Evolutionary conservation across 2,888 invertebrate genomes (phyloP).

Genomic region (Octonoba sinensis): DNA sequence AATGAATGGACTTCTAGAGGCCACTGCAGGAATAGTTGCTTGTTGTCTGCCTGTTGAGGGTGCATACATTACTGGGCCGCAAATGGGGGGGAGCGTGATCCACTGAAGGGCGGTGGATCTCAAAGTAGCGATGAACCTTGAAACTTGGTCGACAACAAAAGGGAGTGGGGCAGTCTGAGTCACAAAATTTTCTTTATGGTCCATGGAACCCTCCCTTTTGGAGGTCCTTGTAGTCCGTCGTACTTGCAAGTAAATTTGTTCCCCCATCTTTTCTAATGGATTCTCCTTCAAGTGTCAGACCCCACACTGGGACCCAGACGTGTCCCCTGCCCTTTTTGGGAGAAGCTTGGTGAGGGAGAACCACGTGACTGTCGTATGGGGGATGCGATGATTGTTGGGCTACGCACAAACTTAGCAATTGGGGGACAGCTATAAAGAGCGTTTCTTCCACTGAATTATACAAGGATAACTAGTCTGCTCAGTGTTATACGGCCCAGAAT

Average conservation of each 20-base stretch:
- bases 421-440: too few species aligned
- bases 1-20: too few species aligned
- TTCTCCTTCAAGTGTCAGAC: slow-evolving; percentile 6
- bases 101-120: slow-evolving; percentile 13
- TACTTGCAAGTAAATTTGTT: not conserved
- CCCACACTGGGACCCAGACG: slow-evolving; percentile 16
- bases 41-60: not conserved
- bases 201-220: not conserved
- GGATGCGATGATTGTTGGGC: not conserved
- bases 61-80: not conserved
- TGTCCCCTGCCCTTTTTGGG: slow-evolving; percentile 2
- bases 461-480: too few species aligned
- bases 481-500: too few species aligned
- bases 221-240: too few species aligned
- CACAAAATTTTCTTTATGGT: slow-evolving; percentile 11
- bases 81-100: not conserved
- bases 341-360: not conserved
- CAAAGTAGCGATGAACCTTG: slow-evolving; percentile 36
- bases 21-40: too few species aligned
- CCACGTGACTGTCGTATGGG: slow-evolving; percentile 35
- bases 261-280: slow-evolving; percentile 8
- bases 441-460: too few species aligned
- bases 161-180: slow-evolving; percentile 25
- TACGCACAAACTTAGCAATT: too few species aligned
- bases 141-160: slow-evolving; percentile 22